Conservation (phyloP, 2,113 vertebrate genomes). For the Zeus faber region DNA sequence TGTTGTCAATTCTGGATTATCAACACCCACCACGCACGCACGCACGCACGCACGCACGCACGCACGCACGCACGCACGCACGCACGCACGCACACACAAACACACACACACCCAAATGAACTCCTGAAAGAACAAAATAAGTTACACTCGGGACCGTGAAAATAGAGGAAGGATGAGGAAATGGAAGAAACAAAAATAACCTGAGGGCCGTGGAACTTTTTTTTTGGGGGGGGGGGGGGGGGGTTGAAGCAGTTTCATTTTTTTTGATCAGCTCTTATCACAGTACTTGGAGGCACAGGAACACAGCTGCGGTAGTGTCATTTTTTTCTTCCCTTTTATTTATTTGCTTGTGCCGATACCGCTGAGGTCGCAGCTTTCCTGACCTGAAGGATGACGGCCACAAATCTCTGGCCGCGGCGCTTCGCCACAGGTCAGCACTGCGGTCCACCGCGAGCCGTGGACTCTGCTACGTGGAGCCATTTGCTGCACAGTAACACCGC, state of each 20-base stretch:
- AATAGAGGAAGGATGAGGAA: no score
- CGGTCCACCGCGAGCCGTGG: conserved; percentile 30
- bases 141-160: no score
- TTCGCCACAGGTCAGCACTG: conserved; percentile 35
- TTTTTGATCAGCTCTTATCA: not conserved
- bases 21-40: not conserved
- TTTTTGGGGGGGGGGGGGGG: no score
- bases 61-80: not conserved
- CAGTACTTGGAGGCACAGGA: not conserved
- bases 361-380: conserved; percentile 32
- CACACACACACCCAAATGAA: conserved; percentile 23
- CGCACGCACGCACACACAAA: conserved; percentile 7
- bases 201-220: no score
- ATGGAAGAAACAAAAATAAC: no score
- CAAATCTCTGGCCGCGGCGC: conserved; percentile 22
- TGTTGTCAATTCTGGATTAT: no score
- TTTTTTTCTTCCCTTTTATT: no score
- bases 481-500: conserved; percentile 23
- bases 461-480: conserved; percentile 22
- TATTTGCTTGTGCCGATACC: conserved; percentile 1
- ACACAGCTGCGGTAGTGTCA: not conserved
- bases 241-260: no score
- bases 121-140: not conserved
- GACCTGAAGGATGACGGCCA: conserved; percentile 19
- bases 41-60: not conserved